These are phyloP conservation scores for Atherinomorus stipes DNA, from an alignment of 2,113 vertebrate genomes.

Conservation along the genomic window DNA sequence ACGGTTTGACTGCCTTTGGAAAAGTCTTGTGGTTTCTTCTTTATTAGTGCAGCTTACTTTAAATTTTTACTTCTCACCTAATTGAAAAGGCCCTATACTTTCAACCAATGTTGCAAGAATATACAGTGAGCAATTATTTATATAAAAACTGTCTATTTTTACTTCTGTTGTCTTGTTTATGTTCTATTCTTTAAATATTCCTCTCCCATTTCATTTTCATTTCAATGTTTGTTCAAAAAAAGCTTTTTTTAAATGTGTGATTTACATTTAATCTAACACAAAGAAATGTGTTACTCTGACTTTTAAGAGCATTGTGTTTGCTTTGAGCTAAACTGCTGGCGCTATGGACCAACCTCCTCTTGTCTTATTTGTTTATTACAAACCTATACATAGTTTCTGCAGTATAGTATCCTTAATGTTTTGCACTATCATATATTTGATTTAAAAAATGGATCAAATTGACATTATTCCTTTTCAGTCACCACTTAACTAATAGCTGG, in stretches of 20 bases:
- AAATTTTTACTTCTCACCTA: not conserved
- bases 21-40: not conserved
- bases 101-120: conserved; percentile 31
- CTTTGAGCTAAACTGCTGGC: not conserved
- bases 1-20: not conserved
- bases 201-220: not conserved
- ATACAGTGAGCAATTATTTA: conserved; percentile 52
- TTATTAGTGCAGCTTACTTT: conserved; percentile 15
- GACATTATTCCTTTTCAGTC: not conserved
- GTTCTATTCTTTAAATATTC: conserved; percentile 2
- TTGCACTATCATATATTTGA: no score
- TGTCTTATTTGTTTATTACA: not conserved
- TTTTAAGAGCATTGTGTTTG: not conserved
- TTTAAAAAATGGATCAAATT: not conserved
- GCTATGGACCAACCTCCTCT: not conserved
- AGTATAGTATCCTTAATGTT: not conserved
- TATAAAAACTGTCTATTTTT: conserved; percentile 37
- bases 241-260: not conserved
- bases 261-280: not conserved
- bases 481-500: not conserved
- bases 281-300: conserved; percentile 7
- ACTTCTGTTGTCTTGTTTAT: conserved; percentile 10
- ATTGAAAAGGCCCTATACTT: conserved; percentile 28
- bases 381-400: not conserved
- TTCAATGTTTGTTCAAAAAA: not conserved